Conservation (phyloP, 2,888 invertebrate genomes). For the Ptychoptera albimana region DNA sequence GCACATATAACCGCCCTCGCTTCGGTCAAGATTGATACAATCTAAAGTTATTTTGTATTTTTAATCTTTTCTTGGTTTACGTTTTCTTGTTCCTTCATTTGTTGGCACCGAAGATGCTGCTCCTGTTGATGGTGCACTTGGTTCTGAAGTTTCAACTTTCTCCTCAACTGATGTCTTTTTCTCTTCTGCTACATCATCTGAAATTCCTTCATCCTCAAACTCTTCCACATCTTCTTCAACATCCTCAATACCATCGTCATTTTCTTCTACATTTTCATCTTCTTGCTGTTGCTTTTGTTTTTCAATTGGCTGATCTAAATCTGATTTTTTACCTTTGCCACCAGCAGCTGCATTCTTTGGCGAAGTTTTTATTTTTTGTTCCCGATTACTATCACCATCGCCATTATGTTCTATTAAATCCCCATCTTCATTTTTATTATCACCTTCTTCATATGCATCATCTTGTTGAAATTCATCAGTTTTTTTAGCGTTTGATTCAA, state of each 20-base stretch:
- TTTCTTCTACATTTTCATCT: slow-evolving; percentile 10
- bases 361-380: slow-evolving; percentile 10
- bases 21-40: no score
- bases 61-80: slow-evolving; percentile 13
- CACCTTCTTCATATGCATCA: slow-evolving; percentile 29
- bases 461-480: slow-evolving; percentile 53
- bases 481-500: slow-evolving; percentile 47
- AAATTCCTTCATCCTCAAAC: slow-evolving; percentile 1
- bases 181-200: slow-evolving; percentile 1
- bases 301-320: slow-evolving; percentile 22
- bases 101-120: slow-evolving; percentile 1
- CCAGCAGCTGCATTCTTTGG: slow-evolving; percentile 15
- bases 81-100: slow-evolving; percentile 10
- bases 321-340: slow-evolving; percentile 28
- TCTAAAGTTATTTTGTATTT: background rate
- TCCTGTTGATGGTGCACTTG: background rate
- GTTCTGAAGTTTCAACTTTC: background rate
- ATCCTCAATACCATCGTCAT: slow-evolving; percentile 5
- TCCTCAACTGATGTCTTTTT: background rate
- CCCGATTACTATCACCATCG: slow-evolving; percentile 11
- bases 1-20: no score
- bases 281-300: background rate
- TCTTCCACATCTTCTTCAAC: slow-evolving; percentile 5
- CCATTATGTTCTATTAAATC: slow-evolving; percentile 6
- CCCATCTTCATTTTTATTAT: slow-evolving; percentile 4